Evolutionary conservation across 2,888 invertebrate species (phyloP).

Genomic region (Dastarcus helophoroides): DNA sequence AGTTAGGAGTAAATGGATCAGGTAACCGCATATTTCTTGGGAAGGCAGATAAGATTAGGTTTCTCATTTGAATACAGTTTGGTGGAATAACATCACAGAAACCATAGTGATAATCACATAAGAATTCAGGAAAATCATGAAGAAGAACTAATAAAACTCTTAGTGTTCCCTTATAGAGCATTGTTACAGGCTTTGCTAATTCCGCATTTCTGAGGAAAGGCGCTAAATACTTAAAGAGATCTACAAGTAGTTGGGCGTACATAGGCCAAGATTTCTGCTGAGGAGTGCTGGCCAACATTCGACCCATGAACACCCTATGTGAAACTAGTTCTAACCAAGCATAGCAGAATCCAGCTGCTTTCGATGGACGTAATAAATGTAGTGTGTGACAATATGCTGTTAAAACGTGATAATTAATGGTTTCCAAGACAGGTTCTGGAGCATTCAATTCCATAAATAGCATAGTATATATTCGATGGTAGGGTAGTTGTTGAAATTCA

Average conservation of each 20-base stretch:
- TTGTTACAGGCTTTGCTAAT: conserved; percentile 84
- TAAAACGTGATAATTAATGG: conserved; percentile 87
- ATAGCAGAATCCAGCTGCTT: conserved; percentile 94
- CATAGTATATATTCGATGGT: conserved; percentile 93
- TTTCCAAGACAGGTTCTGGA: conserved; percentile 86
- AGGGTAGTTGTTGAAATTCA: conserved; percentile 95
- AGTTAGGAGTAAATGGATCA: conserved; percentile 95
- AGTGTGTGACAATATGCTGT: conserved; percentile 94
- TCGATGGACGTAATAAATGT: conserved; percentile 82
- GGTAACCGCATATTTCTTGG: conserved; percentile 96
- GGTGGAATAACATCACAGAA: conserved; percentile 99
- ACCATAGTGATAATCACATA: conserved; percentile 98
- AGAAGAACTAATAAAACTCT: conserved; percentile 88
- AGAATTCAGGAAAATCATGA: conserved; percentile 98
- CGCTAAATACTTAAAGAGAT: conserved; percentile 91
- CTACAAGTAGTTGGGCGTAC: conserved; percentile 91
- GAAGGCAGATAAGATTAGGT: conserved; percentile 94
- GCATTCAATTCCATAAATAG: conserved; percentile 92
- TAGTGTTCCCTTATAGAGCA: conserved; percentile 91
- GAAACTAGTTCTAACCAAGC: conserved; percentile 98
- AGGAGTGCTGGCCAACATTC: conserved; percentile 81
- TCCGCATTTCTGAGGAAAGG: conserved; percentile 97
- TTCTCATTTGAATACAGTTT: conserved; percentile 98
- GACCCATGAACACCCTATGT: conserved; percentile 89
- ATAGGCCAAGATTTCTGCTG: conserved; percentile 96